phyloP scores from a whole-genome alignment of 2,797 vertebrate species.

The Odontamblyopus lacepedii region DNA sequence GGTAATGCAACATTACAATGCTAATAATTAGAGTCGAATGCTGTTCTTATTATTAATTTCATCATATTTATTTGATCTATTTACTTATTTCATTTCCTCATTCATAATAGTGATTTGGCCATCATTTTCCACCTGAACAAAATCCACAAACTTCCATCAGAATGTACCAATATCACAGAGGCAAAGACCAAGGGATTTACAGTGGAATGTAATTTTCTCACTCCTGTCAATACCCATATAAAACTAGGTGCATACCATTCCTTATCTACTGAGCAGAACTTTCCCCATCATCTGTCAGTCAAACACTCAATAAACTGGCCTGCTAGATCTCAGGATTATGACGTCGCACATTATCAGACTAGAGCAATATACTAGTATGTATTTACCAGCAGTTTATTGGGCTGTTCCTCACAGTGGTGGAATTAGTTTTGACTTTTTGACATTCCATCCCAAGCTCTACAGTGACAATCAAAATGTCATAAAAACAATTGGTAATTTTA shows the following conservation, averaged over 20 bases:
- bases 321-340: no score
- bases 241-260: constrained; percentile 38
- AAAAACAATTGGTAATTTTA: no score
- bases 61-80: no score
- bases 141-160: constrained; percentile 20
- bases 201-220: constrained; percentile 32
- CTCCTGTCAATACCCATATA: constrained; percentile 32
- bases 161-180: constrained; percentile 26
- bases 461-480: no score
- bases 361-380: no score
- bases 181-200: constrained; percentile 35
- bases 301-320: constrained; percentile 38
- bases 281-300: constrained; percentile 50
- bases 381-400: no score
- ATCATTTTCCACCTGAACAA: neutral
- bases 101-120: no score
- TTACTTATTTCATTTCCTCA: no score
- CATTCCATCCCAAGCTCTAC: no score
- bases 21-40: neutral
- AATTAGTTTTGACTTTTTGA: no score
- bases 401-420: no score
- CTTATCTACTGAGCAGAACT: constrained; percentile 24
- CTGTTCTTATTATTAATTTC: neutral
- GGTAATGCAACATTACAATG: neutral
- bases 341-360: no score